Evolutionary conservation across 37 sponge, comb jelly and placozoan species (phyloP).

Genomic region (Aphrocallistes beatrix): DNA sequence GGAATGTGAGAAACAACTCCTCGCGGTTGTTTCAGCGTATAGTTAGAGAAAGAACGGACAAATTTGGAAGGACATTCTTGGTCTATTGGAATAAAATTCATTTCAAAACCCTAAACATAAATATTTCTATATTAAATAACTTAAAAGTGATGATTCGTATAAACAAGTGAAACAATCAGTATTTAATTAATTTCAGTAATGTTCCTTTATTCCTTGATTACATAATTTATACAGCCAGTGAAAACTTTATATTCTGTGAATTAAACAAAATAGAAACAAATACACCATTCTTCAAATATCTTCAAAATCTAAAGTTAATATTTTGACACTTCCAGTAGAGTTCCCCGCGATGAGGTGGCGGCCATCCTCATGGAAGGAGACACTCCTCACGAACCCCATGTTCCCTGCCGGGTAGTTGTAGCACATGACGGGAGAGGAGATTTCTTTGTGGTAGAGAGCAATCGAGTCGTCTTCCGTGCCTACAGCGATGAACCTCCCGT

Average conservation of each 20-base stretch:
- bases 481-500: slow-evolving; percentile 7
- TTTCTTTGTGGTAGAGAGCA: not conserved
- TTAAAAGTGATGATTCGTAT: too few relatives aligned
- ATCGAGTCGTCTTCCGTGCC: not conserved
- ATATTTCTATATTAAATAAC: too few relatives aligned
- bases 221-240: too few relatives aligned
- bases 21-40: not conserved
- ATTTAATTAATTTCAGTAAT: too few relatives aligned
- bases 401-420: not conserved
- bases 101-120: not conserved
- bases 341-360: not conserved
- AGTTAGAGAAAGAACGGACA: not conserved
- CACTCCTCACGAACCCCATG: not conserved
- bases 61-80: not conserved
- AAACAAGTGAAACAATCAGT: too few relatives aligned
- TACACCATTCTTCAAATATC: too few relatives aligned
- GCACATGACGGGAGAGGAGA: slow-evolving; percentile 15
- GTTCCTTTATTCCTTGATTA: too few relatives aligned
- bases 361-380: not conserved
- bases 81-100: not conserved
- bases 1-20: not conserved
- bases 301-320: not conserved
- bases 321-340: slow-evolving; percentile 6
- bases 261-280: too few relatives aligned
- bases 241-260: too few relatives aligned